These are phyloP conservation scores for Bombycilla garrulus DNA, from an alignment of 2,113 vertebrate genomes.

Conservation along the genomic window DNA sequence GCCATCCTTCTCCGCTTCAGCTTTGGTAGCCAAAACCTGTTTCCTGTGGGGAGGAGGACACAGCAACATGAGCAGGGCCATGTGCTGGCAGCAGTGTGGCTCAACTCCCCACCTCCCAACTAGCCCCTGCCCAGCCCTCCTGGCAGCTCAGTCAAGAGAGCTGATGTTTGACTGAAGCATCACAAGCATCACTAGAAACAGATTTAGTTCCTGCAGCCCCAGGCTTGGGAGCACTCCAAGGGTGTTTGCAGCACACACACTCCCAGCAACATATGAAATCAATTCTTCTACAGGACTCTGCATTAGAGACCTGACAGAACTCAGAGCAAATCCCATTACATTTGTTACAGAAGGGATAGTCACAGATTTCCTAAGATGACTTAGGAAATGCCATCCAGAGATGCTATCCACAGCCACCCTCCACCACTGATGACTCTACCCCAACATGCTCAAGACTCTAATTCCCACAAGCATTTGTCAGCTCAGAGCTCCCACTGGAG, in stretches of 20 bases:
- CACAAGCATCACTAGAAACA: background rate
- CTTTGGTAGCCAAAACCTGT: background rate
- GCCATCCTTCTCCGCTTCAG: conserved; percentile 93
- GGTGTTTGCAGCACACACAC: background rate
- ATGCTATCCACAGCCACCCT: background rate
- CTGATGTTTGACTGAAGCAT: background rate
- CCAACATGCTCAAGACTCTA: background rate
- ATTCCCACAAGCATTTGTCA: background rate
- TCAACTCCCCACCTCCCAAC: background rate
- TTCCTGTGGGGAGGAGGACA: background rate
- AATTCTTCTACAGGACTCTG: background rate
- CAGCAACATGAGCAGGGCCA: background rate
- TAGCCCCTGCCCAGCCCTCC: background rate
- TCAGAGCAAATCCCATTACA: background rate
- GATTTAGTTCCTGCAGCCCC: background rate
- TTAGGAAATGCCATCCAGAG: background rate
- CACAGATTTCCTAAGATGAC: background rate
- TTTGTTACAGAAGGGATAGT: background rate
- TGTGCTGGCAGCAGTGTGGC: background rate
- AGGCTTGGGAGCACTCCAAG: background rate
- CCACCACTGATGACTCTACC: background rate
- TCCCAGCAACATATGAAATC: background rate
- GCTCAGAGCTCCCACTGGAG: background rate
- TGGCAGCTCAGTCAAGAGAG: background rate
- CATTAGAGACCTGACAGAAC: background rate